Base-by-base conservation (phyloP, 1,140 invertebrate species). In the Bicyclus anynana region DNA sequence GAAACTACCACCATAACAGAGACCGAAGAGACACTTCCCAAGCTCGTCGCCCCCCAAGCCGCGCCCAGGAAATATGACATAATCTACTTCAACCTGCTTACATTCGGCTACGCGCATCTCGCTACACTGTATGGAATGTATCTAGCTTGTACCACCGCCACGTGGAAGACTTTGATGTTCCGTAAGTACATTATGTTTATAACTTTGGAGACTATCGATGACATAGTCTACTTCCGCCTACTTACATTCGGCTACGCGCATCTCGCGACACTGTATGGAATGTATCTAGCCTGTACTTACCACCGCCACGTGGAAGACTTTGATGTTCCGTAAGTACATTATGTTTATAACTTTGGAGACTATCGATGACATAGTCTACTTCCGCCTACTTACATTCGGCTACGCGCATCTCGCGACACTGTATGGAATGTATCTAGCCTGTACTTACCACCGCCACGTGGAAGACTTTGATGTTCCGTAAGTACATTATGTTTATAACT, bases 81-180 rank as follows among this genome's bases (percentile, higher is more conserved):
- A 7, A 48, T 76, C 0, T 75, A 82, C 17, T 21, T 12, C 0
- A 80, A 77, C 47, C 10, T 80, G 0, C 0, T 77, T 0, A 72
- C 62, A 0, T 96, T 97, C 73, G 57, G 79, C 0, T 91, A 92
- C 21, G 90, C 97, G 1, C 97, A 98, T 81, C 1, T 93, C 0
- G 91, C 91, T 13, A 93, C 94, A 0, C 7, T 97, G 0, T 96
- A 96, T 69, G 95, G 95, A 7, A 3, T 94, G 0, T 96, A 94
- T 59, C 89, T 96, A 1, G 84, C 90, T 33, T 78, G 96, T 12
- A 93, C 93, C 0, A 89, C 90, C 0, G 94, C 94, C 0, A 93
- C 92, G 76, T 87, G 92, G 70, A 40, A 76, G 1, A 96, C 95
- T 0, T 74, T 90, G n/a, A 2, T 94, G 5, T 95, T 93, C 69